phyloP scores from a whole-genome alignment of 2,797 vertebrate species.

The Anabas testudineus region DNA sequence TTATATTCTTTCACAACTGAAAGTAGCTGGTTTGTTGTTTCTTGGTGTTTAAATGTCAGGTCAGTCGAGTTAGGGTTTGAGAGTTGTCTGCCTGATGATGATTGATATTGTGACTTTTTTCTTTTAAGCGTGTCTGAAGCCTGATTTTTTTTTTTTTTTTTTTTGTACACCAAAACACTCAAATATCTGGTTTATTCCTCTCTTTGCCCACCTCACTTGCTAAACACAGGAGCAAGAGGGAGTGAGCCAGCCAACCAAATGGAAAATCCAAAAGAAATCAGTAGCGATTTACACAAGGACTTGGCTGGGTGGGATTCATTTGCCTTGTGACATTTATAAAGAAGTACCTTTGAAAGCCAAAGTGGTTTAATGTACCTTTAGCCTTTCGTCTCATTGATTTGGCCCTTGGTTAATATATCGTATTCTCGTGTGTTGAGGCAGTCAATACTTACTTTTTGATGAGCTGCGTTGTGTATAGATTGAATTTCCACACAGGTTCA shows the following conservation, averaged over 20 bases:
- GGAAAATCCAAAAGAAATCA: conserved; percentile 74
- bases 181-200: conserved; percentile 50
- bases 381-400: conserved; percentile 80
- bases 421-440: conserved; percentile 67
- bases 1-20: neutral
- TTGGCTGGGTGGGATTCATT: conserved; percentile 73
- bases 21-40: conserved; percentile 1
- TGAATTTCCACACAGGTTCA: conserved; percentile 76
- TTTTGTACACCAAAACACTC: conserved; percentile 31
- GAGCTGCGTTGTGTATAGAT: conserved; percentile 73
- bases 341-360: conserved; percentile 69
- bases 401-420: conserved; percentile 78
- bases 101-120: conserved; percentile 46
- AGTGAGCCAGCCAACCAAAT: conserved; percentile 58
- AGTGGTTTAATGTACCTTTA: conserved; percentile 80
- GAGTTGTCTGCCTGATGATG: conserved; percentile 10
- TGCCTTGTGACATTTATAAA: conserved; percentile 81
- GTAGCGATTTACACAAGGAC: conserved; percentile 67
- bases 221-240: conserved; percentile 58
- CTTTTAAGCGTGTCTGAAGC: conserved; percentile 39
- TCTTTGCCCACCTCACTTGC: conserved; percentile 38
- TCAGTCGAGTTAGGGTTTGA: conserved; percentile 1
- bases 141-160: conserved; percentile 45
- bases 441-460: conserved; percentile 77
- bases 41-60: neutral